These are phyloP conservation scores for Holotrichia oblita DNA, from an alignment of 1,140 invertebrate species.

Conservation along the genomic window DNA sequence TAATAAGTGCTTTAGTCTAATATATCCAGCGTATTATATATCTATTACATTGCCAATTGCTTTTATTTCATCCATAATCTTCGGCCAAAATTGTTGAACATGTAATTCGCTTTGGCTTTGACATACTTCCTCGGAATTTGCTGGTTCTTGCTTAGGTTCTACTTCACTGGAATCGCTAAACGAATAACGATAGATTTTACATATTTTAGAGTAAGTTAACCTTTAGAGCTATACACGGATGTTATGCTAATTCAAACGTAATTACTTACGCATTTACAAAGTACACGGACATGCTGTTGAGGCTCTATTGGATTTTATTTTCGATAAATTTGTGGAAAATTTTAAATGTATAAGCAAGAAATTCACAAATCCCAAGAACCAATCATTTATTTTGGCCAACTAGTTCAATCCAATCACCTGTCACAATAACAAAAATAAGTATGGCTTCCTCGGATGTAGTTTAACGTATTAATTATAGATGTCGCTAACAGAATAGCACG, in stretches of 20 bases:
- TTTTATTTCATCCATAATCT: slow-evolving; percentile 79
- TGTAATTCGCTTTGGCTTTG: slow-evolving; percentile 68
- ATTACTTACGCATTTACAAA: slow-evolving; percentile 29
- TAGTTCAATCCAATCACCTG: slow-evolving; percentile 40
- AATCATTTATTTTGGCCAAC: slow-evolving; percentile 37
- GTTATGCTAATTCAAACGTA: neutral
- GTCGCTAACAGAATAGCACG: neutral
- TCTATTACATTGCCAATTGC: slow-evolving; percentile 64
- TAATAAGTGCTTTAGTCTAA: slow-evolving; percentile 7
- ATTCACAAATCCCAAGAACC: slow-evolving; percentile 33
- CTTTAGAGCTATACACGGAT: neutral
- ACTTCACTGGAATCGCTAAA: slow-evolving; percentile 41
- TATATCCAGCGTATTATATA: neutral
- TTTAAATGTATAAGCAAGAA: slow-evolving; percentile 24
- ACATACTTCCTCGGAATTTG: slow-evolving; percentile 52
- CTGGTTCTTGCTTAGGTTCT: slow-evolving; percentile 52
- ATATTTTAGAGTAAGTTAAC: slow-evolving; percentile 24
- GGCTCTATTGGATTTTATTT: neutral
- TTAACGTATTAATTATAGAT: neutral
- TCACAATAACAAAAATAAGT: slow-evolving; percentile 39
- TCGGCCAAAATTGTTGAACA: slow-evolving; percentile 79
- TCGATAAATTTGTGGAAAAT: slow-evolving; percentile 1
- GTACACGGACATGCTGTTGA: neutral
- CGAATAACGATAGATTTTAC: neutral
- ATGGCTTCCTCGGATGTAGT: slow-evolving; percentile 1